Evolutionary conservation across 2,113 vertebrate genomes (phyloP).

Genomic region (Stigmatopora argus): DNA sequence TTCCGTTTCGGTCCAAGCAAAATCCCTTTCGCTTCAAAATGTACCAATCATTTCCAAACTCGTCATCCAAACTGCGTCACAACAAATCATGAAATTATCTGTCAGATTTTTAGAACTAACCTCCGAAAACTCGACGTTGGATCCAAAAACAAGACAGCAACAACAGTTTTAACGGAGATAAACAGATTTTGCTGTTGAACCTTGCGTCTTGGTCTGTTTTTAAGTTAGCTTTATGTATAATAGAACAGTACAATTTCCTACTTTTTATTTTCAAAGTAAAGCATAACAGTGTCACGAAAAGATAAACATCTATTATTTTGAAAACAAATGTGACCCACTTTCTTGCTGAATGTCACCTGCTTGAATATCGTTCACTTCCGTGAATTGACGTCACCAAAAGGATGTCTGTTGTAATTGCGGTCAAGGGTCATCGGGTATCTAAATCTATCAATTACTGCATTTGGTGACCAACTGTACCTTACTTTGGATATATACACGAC

Average conservation of each 20-base stretch:
- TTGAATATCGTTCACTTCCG: slow-evolving; percentile 20
- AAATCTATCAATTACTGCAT: background rate
- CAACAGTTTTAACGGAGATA: background rate
- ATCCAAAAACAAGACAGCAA: background rate
- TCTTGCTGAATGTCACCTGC: too few relatives aligned
- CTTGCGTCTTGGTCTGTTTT: background rate
- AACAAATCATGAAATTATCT: background rate
- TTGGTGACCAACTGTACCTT: too few relatives aligned
- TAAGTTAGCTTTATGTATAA: background rate
- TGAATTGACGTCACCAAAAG: slow-evolving; percentile 27
- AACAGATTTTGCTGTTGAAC: background rate
- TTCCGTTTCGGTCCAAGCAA: slow-evolving; percentile 25
- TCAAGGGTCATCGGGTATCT: background rate
- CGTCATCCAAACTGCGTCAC: slow-evolving; percentile 47
- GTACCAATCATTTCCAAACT: background rate
- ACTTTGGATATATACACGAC: too few relatives aligned
- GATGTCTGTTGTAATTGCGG: background rate
- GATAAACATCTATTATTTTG: slow-evolving; percentile 8
- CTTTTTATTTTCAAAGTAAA: background rate
- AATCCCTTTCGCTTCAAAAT: background rate
- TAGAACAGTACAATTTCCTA: background rate
- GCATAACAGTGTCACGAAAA: background rate
- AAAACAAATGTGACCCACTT: background rate
- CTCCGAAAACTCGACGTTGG: background rate
- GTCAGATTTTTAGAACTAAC: slow-evolving; percentile 25